Percentiles rank a stretch among this genome's conserved stretches.
Evolutionary conservation across 2,888 invertebrate genomes (phyloP).

Genomic region (Gymnoscelis rufifasciata): DNA sequence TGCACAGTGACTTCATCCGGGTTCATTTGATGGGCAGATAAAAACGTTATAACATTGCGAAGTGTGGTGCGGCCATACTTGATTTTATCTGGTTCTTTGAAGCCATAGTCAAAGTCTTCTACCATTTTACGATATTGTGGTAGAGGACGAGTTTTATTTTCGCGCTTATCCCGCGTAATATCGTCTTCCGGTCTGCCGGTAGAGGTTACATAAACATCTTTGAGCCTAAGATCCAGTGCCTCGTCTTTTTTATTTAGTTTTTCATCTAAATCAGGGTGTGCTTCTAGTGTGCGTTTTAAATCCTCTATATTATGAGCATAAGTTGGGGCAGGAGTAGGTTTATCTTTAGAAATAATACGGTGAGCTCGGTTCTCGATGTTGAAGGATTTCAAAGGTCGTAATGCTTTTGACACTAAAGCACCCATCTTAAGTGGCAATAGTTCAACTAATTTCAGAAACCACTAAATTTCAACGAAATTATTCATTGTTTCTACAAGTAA

Average conservation of each 20-base stretch:
- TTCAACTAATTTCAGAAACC: slow-evolving; percentile 22
- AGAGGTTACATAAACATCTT: slow-evolving; percentile 86
- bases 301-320: slow-evolving; percentile 81
- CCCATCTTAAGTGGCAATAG: slow-evolving; percentile 81
- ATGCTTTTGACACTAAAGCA: slow-evolving; percentile 79
- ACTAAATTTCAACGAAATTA: slow-evolving; percentile 24
- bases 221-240: slow-evolving; percentile 81
- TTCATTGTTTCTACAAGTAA: slow-evolving; percentile 29
- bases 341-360: slow-evolving; percentile 82
- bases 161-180: slow-evolving; percentile 53
- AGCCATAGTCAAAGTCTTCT: slow-evolving; percentile 82
- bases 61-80: slow-evolving; percentile 83
- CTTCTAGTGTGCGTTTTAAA: slow-evolving; percentile 80
- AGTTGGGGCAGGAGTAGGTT: slow-evolving; percentile 84
- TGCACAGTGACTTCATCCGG: slow-evolving; percentile 76
- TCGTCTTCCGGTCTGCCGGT: slow-evolving; percentile 76
- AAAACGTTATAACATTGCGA: slow-evolving; percentile 81
- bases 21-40: slow-evolving; percentile 81
- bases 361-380: slow-evolving; percentile 89
- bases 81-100: slow-evolving; percentile 81
- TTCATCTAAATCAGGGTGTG: slow-evolving; percentile 81
- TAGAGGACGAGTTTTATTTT: slow-evolving; percentile 69
- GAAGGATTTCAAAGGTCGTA: slow-evolving; percentile 81
- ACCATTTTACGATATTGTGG: slow-evolving; percentile 77
- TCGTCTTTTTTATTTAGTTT: slow-evolving; percentile 81